phyloP scores from a whole-genome alignment of 1,140 invertebrate species.

The Bombus difficillimus region DNA sequence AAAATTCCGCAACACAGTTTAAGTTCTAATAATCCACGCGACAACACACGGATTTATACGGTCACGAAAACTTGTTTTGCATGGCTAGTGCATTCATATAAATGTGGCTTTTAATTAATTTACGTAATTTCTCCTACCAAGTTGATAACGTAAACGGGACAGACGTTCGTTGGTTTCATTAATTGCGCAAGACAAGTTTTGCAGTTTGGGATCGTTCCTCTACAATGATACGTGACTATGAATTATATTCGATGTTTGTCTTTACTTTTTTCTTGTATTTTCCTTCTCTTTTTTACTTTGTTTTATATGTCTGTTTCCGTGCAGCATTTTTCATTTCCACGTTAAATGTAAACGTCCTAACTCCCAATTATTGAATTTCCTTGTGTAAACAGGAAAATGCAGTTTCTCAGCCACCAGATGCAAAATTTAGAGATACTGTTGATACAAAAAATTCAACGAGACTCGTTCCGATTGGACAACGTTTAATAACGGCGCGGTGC shows the following conservation, averaged over 20 bases:
- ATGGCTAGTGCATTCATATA: neutral
- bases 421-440: too few relatives aligned
- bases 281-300: neutral
- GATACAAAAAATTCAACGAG: too few relatives aligned
- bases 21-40: neutral
- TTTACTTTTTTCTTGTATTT: neutral
- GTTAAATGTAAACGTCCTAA: too few relatives aligned
- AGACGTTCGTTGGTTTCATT: neutral
- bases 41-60: neutral
- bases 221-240: neutral
- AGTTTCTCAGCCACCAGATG: too few relatives aligned
- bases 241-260: neutral
- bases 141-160: conserved; percentile 5
- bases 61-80: neutral
- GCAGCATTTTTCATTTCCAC: too few relatives aligned
- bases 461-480: too few relatives aligned
- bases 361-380: too few relatives aligned
- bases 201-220: neutral
- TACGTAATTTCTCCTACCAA: neutral
- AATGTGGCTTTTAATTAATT: conserved; percentile 30
- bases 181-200: neutral
- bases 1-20: neutral
- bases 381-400: neutral
- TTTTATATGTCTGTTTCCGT: neutral
- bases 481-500: too few relatives aligned